Conservation (phyloP, 2,888 invertebrate species). For the Invenusta paracnida region DNA sequence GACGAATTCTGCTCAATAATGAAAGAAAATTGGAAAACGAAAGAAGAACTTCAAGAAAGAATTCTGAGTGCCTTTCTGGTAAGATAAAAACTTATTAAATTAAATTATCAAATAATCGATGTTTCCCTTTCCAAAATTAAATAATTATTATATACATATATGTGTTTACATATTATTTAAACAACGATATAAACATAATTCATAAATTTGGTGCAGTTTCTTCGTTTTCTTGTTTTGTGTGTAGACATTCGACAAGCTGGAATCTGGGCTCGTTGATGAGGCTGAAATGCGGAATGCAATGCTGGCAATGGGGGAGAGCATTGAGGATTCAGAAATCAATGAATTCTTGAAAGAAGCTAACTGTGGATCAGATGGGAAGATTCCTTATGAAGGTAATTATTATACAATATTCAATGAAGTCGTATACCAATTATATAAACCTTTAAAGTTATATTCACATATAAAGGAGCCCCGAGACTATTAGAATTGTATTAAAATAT, state of each 20-base stretch:
- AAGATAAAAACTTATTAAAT: background rate
- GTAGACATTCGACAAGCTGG: constrained; percentile 41
- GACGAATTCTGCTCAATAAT: constrained; percentile 42
- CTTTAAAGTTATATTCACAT: no score
- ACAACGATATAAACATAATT: background rate
- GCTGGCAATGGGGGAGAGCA: constrained; percentile 16
- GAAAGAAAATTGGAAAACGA: constrained; percentile 43
- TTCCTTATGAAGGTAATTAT: constrained; percentile 39
- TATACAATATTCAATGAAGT: no score
- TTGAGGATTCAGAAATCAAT: constrained; percentile 41
- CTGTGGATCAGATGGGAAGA: constrained; percentile 39
- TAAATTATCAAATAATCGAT: no score
- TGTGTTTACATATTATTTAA: background rate
- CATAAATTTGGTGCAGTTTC: background rate
- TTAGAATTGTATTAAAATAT: no score
- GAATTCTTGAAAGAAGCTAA: constrained; percentile 41
- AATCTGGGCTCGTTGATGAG: constrained; percentile 40
- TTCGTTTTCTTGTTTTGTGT: background rate
- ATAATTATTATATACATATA: background rate
- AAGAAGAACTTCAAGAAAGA: constrained; percentile 40
- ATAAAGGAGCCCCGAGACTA: no score
- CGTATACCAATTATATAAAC: no score
- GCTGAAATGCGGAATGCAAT: constrained; percentile 33
- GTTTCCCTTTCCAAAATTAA: no score
- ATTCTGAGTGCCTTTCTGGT: constrained; percentile 36